Evolutionary conservation across 2,888 invertebrate genomes (phyloP).

Genomic region (Falcaria lacertinaria): DNA sequence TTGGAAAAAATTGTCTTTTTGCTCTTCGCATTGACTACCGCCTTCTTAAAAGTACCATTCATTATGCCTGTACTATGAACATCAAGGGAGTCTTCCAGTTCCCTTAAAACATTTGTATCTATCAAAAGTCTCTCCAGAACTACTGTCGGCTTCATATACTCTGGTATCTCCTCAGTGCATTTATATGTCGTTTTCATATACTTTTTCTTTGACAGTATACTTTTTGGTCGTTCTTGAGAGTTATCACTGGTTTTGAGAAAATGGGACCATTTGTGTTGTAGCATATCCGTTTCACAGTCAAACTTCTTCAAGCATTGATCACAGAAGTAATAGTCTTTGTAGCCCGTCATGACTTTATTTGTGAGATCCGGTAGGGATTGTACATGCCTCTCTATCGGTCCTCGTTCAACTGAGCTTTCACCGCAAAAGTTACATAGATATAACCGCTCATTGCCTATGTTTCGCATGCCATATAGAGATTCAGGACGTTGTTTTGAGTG

Average conservation of each 20-base stretch:
- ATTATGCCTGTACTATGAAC: conserved; percentile 15
- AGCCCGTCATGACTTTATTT: conserved; percentile 50
- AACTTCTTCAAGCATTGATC: conserved; percentile 59
- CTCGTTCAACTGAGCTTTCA: conserved; percentile 43
- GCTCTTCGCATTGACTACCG: conserved; percentile 38
- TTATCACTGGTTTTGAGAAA: conserved; percentile 49
- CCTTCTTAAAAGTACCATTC: conserved; percentile 28
- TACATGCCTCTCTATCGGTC: conserved; percentile 44
- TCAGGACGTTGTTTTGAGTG: conserved; percentile 44
- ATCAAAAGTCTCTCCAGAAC: conserved; percentile 36
- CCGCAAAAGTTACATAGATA: conserved; percentile 63
- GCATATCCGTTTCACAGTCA: conserved; percentile 51
- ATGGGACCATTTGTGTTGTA: conserved; percentile 66
- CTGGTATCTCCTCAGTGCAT: conserved; percentile 41
- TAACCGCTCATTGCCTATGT: conserved; percentile 39
- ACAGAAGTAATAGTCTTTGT: conserved; percentile 59
- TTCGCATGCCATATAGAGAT: conserved; percentile 37
- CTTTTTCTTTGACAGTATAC: conserved; percentile 13
- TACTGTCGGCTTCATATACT: conserved; percentile 40
- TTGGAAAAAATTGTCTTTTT: conserved; percentile 56
- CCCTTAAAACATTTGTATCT: neutral
- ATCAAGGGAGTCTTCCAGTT: conserved; percentile 11
- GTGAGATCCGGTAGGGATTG: conserved; percentile 47
- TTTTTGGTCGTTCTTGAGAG: conserved; percentile 27
- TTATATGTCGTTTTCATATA: conserved; percentile 32